These are phyloP conservation scores for Epinephelus awoara DNA, from an alignment of 2,797 vertebrate genomes.

Conservation along the genomic window DNA sequence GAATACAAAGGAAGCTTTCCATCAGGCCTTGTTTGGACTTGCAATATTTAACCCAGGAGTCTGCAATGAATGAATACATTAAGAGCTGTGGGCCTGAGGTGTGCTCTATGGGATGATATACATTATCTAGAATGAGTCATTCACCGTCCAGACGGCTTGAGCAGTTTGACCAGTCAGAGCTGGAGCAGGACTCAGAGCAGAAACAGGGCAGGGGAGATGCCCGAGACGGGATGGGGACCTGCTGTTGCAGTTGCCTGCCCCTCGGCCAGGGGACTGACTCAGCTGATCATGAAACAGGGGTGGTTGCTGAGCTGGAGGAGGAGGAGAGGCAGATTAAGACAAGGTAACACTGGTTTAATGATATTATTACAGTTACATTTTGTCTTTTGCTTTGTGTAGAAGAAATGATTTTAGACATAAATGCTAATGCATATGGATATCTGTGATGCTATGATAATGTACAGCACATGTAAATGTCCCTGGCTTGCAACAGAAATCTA, in stretches of 20 bases:
- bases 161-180: constrained; percentile 66
- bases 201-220: constrained; percentile 65
- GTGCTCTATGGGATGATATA: constrained; percentile 60
- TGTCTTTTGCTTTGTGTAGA: constrained; percentile 13
- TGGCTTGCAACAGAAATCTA: constrained; percentile 10
- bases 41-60: constrained; percentile 81
- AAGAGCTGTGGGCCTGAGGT: constrained; percentile 69
- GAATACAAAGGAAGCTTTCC: constrained; percentile 77
- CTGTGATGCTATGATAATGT: constrained; percentile 2
- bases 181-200: constrained; percentile 66
- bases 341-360: constrained; percentile 75
- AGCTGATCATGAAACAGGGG: constrained; percentile 48
- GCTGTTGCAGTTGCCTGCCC: constrained; percentile 79
- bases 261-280: constrained; percentile 54
- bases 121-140: constrained; percentile 70
- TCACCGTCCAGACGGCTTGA: constrained; percentile 56
- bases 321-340: constrained; percentile 66
- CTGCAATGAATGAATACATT: constrained; percentile 71
- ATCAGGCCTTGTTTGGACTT: constrained; percentile 75
- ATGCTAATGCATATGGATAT: not conserved
- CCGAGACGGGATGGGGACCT: constrained; percentile 73
- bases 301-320: constrained; percentile 58
- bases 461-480: constrained; percentile 3
- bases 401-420: constrained; percentile 1
- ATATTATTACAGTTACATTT: constrained; percentile 12